Conservation (phyloP, 2,888 invertebrate genomes). For the Morinoia aosen region DNA sequence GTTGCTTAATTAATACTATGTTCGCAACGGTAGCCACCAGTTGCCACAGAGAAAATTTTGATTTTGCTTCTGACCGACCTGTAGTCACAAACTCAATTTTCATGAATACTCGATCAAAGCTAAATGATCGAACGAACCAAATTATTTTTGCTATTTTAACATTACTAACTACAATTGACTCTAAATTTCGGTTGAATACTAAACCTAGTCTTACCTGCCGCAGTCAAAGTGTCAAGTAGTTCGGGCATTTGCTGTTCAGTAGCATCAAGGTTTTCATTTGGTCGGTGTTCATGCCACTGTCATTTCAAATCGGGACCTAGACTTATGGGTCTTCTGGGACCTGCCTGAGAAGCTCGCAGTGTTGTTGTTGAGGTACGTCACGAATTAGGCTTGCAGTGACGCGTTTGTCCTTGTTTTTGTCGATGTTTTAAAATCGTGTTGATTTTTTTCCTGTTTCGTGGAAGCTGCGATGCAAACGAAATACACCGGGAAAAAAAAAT, state of each 20-base stretch:
- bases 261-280: neutral
- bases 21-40: no score
- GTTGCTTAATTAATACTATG: no score
- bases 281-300: neutral
- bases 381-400: neutral
- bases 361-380: neutral
- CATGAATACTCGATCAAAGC: no score
- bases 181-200: no score
- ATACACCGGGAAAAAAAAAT: neutral
- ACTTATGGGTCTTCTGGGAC: neutral
- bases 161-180: neutral
- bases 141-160: no score
- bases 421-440: neutral
- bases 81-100: no score
- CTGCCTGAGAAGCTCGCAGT: neutral
- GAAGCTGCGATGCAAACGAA: neutral
- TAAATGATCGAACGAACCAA: no score
- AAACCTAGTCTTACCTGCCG: neutral
- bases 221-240: neutral
- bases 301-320: neutral
- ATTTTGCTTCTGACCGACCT: no score
- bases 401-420: neutral
- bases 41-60: no score
- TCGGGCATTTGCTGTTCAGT: neutral
- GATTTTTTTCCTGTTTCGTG: neutral